These are phyloP conservation scores for Tinamus major DNA, from an alignment of 2,797 vertebrate genomes.

Conservation along the genomic window DNA sequence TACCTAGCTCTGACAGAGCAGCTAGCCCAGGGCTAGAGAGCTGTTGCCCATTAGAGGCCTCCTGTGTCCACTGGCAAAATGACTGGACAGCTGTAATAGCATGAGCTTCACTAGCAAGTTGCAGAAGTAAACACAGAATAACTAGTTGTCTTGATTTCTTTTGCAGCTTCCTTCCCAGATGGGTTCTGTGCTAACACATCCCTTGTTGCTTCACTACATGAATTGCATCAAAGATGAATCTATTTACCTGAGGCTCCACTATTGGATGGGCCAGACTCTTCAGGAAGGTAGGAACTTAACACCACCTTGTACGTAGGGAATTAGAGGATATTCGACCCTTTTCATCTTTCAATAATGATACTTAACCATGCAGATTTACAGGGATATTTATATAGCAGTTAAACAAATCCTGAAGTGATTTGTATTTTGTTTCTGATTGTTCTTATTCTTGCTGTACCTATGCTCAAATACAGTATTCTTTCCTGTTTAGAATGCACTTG, in stretches of 20 bases:
- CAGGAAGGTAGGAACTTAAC: slow-evolving; percentile 87
- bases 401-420: neutral
- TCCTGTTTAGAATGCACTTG: slow-evolving; percentile 86
- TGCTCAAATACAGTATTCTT: slow-evolving; percentile 25
- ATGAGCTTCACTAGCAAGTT: neutral
- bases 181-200: slow-evolving; percentile 90
- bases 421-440: neutral
- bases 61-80: neutral
- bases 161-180: slow-evolving; percentile 93
- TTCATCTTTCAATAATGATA: neutral
- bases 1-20: neutral
- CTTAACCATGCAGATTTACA: neutral
- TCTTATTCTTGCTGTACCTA: neutral
- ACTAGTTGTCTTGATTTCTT: neutral
- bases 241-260: slow-evolving; percentile 89
- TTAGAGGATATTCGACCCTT: neutral
- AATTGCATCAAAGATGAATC: slow-evolving; percentile 91
- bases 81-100: neutral
- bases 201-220: slow-evolving; percentile 90
- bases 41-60: neutral
- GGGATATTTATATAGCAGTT: neutral
- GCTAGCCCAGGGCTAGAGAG: neutral
- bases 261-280: slow-evolving; percentile 90
- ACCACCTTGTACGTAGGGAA: neutral
- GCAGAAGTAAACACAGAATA: neutral